These are phyloP conservation scores for Megaustenia siamemsis DNA, from an alignment of 2,888 invertebrate species.

Conservation along the genomic window DNA sequence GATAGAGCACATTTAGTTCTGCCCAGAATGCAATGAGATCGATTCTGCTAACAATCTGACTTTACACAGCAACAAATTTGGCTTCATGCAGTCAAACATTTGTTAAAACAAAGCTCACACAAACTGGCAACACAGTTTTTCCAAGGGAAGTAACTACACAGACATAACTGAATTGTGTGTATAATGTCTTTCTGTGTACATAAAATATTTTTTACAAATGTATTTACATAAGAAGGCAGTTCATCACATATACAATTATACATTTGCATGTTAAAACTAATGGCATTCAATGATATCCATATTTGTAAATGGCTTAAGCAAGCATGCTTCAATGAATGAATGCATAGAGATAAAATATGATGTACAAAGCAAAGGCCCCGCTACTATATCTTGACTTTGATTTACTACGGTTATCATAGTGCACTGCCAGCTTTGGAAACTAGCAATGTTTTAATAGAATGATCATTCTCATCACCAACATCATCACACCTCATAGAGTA, in stretches of 20 bases:
- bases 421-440: not conserved
- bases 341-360: not conserved
- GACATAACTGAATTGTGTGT: not conserved
- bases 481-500: no score
- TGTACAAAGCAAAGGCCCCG: not conserved
- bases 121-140: not conserved
- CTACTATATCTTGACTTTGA: no score
- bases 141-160: not conserved
- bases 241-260: not conserved
- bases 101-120: not conserved
- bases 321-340: not conserved
- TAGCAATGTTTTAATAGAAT: not conserved
- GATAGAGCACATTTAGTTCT: no score
- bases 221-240: conserved; percentile 31
- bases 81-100: not conserved
- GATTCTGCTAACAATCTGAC: not conserved
- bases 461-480: no score
- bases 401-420: no score
- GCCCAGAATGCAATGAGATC: not conserved
- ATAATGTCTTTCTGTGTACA: not conserved
- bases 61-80: not conserved
- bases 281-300: not conserved
- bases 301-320: conserved; percentile 5
- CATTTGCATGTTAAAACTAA: not conserved
- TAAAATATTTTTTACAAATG: conserved; percentile 1